Base-by-base conservation (phyloP, 2,888 invertebrate species). In the Drosophila austrosaltans region DNA sequence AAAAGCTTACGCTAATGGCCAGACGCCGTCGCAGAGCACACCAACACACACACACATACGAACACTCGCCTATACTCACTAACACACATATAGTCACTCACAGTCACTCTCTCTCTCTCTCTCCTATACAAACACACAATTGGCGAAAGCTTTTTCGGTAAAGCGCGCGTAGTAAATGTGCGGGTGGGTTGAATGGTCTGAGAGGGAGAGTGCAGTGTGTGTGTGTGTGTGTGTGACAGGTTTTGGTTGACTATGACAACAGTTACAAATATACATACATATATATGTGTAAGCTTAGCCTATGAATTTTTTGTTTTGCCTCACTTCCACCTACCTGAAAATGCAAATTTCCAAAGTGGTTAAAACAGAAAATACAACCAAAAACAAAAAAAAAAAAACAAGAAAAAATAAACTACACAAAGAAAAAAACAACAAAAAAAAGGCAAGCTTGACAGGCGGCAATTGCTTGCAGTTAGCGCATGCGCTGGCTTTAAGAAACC, bases 121-220 rank as follows among this genome's bases (percentile, higher is more conserved):
- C 48, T 22, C 22, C 36, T 36, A 53, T 25, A 53, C 53, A 53
- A 20, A 30, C 53, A 53, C 3, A 36, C 82, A 82, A 79, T 71
- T 73, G 77, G 57, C 48, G 71, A 75, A 71, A 84, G 87, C 87
- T 89, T 88, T 63, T 82, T 78, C 84, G 87, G 73, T 76, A 75
- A 76, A 83, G 84, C 82, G 83, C 87, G 83, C 89, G 83, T 83
- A 83, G 83, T 83, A 83, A 83, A 81, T 78, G 85, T 81, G 85
- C 65, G 75, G 76, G 69, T 76, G 74, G 59, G 65, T 71, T 62
- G 28, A 56, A 36, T n/a, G 8, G 66, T 58, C 16, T 66, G 53
- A 72, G 61, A 44, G 66, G 48, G 59, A 64, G 54, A 7, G 53
- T 28, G 48, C 36, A 53, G 42, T 48, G 53, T 58, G 57, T 63